Evolutionary conservation across 1,140 invertebrate genomes (phyloP), one percentile per base, ranked within the genome.

Genomic region (Cydia amplana): DNA sequence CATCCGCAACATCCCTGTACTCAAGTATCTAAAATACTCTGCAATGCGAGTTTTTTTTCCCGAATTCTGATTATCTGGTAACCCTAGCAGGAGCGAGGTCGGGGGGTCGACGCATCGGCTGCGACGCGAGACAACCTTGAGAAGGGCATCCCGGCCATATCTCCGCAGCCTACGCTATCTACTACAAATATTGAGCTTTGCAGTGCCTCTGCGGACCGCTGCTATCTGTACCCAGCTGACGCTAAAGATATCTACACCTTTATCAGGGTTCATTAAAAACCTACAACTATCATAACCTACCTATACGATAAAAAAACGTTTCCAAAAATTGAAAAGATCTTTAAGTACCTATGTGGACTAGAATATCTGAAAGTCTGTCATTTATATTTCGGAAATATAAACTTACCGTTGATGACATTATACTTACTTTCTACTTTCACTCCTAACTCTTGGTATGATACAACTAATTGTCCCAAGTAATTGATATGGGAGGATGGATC

Each of bases 371-470:
- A 70, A 70, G 65, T 70, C 65, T 70, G 65, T 9, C 79, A 79
- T 76, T 23, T 75, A 75, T 72, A 73, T 77, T 76, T 75, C 74
- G 70, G 40, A 74, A 78, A 74, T 65, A 73, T 73, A 78, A 77
- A 76, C 77, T 78, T 65, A 76, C 77, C 77, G 60, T 14, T 70
- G 43, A 43, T 78, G 65, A 32, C 70, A 51, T 14, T 16, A 79
- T 84, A 84, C 79, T 82, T 82, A 81, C 83, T 84, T 83, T 83
- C 81, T 84, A 82, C 79, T 84, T 82, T 82, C 83, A 80, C 83
- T 80, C 77, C 77, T 82, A 83, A 78, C 74, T 74, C 79, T 78
- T 74, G 77, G 78, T 77, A 78, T 43, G 74, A 74, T 73, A 70
- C 7, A 18, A 16, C 28, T 70, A 77, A 79, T 75, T 74, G 70